Evolutionary conservation across 2,888 invertebrate genomes (phyloP).

Genomic region (Cheilosia vernalis): DNA sequence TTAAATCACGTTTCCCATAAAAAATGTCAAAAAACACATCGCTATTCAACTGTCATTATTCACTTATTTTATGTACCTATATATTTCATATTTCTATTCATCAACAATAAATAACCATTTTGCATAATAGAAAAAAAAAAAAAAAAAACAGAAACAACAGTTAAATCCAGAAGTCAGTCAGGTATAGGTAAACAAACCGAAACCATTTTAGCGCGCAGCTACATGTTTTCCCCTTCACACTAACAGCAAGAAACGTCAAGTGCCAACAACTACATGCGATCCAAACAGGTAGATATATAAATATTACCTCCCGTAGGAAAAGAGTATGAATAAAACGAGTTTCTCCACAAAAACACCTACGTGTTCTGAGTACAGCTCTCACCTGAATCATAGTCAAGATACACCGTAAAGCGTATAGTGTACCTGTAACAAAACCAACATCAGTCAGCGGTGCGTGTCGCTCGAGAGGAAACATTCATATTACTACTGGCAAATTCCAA

Average conservation of each 20-base stretch:
- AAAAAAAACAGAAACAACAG: neutral
- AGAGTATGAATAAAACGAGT: conserved; percentile 50
- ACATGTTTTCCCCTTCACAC: conserved; percentile 32
- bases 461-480: conserved; percentile 28
- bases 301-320: conserved; percentile 6
- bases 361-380: conserved; percentile 37
- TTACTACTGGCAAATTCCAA: neutral
- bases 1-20: no score
- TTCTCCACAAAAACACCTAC: conserved; percentile 39
- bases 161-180: neutral
- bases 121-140: neutral
- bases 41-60: no score
- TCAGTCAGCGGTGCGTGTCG: conserved; percentile 45
- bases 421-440: conserved; percentile 19
- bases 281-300: conserved; percentile 51
- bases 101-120: neutral
- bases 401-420: neutral
- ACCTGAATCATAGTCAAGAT: conserved; percentile 40
- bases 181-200: conserved; percentile 34
- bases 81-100: no score
- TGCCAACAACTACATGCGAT: conserved; percentile 25
- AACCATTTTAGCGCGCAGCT: conserved; percentile 10
- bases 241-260: conserved; percentile 37
- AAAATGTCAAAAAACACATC: no score
- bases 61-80: no score